Evolutionary conservation across 2,888 invertebrate species (phyloP).

Genomic region (Pammene fasciana): DNA sequence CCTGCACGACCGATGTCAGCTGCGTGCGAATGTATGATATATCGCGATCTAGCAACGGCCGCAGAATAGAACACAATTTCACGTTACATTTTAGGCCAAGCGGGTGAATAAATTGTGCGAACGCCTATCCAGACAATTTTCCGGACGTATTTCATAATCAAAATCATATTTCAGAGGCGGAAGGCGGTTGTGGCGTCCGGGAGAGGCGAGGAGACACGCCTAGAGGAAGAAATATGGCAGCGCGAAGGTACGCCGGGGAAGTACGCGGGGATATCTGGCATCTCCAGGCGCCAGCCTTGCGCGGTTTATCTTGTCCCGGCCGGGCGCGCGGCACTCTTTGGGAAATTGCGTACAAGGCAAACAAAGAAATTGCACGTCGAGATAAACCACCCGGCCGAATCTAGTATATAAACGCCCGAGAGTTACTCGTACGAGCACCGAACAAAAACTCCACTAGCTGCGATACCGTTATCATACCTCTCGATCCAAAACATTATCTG

Average conservation of each 20-base stretch:
- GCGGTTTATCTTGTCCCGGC: conserved; percentile 65
- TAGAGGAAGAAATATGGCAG: conserved; percentile 58
- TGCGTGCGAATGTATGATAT: conserved; percentile 44
- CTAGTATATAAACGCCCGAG: conserved; percentile 52
- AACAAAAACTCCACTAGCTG: conserved; percentile 17
- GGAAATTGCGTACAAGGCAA: conserved; percentile 77
- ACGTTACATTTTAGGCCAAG: conserved; percentile 50
- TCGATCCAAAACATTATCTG: conserved; percentile 26
- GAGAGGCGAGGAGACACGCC: conserved; percentile 53
- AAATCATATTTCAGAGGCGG: conserved; percentile 64
- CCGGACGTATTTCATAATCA: conserved; percentile 66
- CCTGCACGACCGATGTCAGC: conserved; percentile 29
- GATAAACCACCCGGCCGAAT: conserved; percentile 70
- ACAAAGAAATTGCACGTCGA: conserved; percentile 75
- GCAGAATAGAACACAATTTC: conserved; percentile 53
- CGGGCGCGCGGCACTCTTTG: conserved; percentile 62
- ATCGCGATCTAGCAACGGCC: conserved; percentile 39
- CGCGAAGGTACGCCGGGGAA: conserved; percentile 47
- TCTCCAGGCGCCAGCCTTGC: conserved; percentile 63
- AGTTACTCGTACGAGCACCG: conserved; percentile 33
- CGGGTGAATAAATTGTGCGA: conserved; percentile 56
- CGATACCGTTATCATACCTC: conserved; percentile 24
- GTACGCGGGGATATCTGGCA: conserved; percentile 67
- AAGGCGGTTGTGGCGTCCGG: conserved; percentile 52
- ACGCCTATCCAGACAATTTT: conserved; percentile 57